Conservation (phyloP, 2,797 vertebrate species). For the Cygnus olor region DNA sequence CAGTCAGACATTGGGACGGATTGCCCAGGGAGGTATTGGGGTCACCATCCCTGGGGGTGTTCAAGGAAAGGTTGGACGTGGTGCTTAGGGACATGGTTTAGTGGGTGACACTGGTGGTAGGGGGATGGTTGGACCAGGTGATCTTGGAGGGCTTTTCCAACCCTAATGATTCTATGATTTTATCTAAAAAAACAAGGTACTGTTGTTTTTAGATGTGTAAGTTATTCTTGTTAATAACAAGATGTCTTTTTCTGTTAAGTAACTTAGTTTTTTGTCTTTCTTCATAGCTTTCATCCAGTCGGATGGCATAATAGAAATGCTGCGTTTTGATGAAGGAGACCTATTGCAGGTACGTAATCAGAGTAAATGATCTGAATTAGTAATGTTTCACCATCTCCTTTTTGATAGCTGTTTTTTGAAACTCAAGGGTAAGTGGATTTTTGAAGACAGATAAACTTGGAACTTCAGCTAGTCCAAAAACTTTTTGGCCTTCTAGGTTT, state of each 20-base stretch:
- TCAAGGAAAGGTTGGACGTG: too few relatives aligned
- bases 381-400: not conserved
- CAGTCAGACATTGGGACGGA: too few relatives aligned
- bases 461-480: not conserved
- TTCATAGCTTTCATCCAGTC: slow-evolving; percentile 95
- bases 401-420: not conserved
- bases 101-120: too few relatives aligned
- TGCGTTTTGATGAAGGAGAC: slow-evolving; percentile 95
- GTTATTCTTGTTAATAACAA: not conserved
- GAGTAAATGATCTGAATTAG: not conserved
- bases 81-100: too few relatives aligned
- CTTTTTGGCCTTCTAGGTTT: not conserved
- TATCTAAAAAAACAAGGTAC: not conserved
- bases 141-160: too few relatives aligned
- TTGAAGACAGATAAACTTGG: not conserved
- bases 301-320: slow-evolving; percentile 97
- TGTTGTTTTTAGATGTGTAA: not conserved
- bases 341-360: slow-evolving; percentile 88
- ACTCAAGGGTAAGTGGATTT: not conserved
- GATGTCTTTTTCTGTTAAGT: not conserved
- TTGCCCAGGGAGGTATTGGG: too few relatives aligned
- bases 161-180: too few relatives aligned
- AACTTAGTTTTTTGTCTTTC: slow-evolving; percentile 36
- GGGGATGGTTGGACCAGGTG: too few relatives aligned
- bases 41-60: too few relatives aligned